phyloP scores from a whole-genome alignment of 2,888 invertebrate species.

The Drosophila mimetica region DNA sequence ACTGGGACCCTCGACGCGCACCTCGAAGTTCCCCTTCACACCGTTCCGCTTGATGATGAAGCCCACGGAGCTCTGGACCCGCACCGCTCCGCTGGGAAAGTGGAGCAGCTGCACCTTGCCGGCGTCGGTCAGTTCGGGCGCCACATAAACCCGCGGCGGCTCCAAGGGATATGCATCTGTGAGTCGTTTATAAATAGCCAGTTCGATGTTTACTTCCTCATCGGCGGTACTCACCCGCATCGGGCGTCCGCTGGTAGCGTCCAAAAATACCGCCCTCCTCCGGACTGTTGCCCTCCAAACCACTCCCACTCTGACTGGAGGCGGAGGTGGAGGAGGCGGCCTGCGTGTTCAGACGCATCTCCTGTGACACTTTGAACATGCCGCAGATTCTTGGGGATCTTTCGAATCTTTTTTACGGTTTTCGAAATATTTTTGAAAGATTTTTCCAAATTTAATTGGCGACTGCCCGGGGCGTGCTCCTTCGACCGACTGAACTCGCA shows the following conservation, averaged over 20 bases:
- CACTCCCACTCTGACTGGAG: slow-evolving; percentile 32
- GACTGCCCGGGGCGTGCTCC: slow-evolving; percentile 47
- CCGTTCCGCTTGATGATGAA: slow-evolving; percentile 82
- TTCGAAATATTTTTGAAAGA: slow-evolving; percentile 31
- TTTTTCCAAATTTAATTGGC: slow-evolving; percentile 28
- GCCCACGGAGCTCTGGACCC: slow-evolving; percentile 66
- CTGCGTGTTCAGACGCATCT: slow-evolving; percentile 81
- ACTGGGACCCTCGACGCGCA: slow-evolving; percentile 81
- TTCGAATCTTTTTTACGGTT: slow-evolving; percentile 27
- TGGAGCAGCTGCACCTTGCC: slow-evolving; percentile 81
- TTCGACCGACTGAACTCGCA: slow-evolving; percentile 55
- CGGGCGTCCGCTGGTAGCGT: slow-evolving; percentile 82
- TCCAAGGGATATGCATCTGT: slow-evolving; percentile 79
- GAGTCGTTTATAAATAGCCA: slow-evolving; percentile 30
- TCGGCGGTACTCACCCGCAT: slow-evolving; percentile 78
- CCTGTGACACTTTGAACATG: slow-evolving; percentile 84
- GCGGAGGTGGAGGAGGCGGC: slow-evolving; percentile 17
- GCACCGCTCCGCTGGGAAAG: slow-evolving; percentile 82
- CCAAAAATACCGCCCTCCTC: slow-evolving; percentile 81
- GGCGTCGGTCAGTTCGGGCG: slow-evolving; percentile 82
- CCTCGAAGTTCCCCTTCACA: slow-evolving; percentile 83
- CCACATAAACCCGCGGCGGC: slow-evolving; percentile 73
- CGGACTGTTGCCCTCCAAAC: slow-evolving; percentile 46
- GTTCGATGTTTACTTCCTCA: slow-evolving; percentile 54
- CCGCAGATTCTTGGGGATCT: slow-evolving; percentile 29